Evolutionary conservation across 2,797 vertebrate species (phyloP), one percentile per base, ranked within the genome.

Genomic region (Chelonia mydas): DNA sequence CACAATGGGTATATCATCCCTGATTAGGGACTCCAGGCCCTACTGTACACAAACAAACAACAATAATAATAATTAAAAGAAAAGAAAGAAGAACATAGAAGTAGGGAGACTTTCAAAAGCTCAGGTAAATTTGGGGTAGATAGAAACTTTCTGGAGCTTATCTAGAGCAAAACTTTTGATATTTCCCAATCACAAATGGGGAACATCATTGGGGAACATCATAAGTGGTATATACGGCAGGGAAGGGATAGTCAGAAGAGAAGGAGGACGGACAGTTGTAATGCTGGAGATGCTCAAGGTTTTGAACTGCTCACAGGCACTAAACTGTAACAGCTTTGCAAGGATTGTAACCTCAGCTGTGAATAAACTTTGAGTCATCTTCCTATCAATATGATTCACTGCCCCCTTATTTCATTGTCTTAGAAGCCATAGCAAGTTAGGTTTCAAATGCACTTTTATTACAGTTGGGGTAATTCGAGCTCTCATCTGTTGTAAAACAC

Each of bases 311-410:
- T 94, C 65, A 76, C 0, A 76, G 65, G 59, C 59, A 86, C 90
- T 95, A 94, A 96, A 90, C 84, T 88, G 68, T 96, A 37, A 86
- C 84, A 93, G 74, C 90, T 96, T 74, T 87, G 89, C 91, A 49
- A 84, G 93, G 90, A 86, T 93, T 93, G 90, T 91, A 89, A 97
- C 89, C 95, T 96, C 91, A 97, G 45, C 94, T 1, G 0, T 94
- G 95, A 96, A 95, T 95, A 89, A 16, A 47, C 83, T 50, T 54
- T 78, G 51, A 83, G 94, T 97, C 94, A 96, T 96, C 90, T 97
- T 97, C 94, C 86, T 95, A 76, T 37, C 37, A 90, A 33, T 94
- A 93, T 87, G 94, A 91, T 82, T 88, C 86, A n/a, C 25, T 95
- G 86, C 86, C 92, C 31, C 96, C 94, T 97, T 97, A 76, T 93